phyloP scores from a whole-genome alignment of 2,113 vertebrate genomes.

The Dasyprocta punctata region DNA sequence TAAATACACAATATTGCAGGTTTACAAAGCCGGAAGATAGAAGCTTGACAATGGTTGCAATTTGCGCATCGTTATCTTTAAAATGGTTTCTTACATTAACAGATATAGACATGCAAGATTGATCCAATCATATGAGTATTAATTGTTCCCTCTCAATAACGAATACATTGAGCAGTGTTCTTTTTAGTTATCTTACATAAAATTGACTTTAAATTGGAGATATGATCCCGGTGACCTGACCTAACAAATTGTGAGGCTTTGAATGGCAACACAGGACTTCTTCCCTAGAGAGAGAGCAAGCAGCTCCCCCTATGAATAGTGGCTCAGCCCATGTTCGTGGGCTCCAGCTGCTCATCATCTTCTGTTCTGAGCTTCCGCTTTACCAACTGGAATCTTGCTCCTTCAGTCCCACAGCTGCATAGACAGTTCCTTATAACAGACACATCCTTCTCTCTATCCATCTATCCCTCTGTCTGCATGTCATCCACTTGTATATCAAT shows the following conservation, averaged over 20 bases:
- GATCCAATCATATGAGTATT: too few species aligned
- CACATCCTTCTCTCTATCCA: background rate
- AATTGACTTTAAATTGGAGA: background rate
- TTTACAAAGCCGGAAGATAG: too few species aligned
- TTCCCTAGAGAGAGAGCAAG: background rate
- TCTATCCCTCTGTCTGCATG: background rate
- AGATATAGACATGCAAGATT: too few species aligned
- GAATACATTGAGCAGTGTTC: too few species aligned
- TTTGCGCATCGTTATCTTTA: too few species aligned
- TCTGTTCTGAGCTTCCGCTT: background rate
- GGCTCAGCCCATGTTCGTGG: accelerated
- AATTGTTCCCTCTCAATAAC: too few species aligned
- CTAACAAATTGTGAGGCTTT: background rate
- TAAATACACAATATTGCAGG: too few species aligned
- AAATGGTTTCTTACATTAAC: too few species aligned
- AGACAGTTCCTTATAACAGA: background rate
- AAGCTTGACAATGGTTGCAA: too few species aligned
- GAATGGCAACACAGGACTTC: background rate
- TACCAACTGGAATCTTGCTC: background rate
- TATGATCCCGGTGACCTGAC: background rate
- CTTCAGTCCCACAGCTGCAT: background rate
- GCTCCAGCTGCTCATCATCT: too few species aligned
- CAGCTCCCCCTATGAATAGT: background rate
- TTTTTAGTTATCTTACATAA: too few species aligned
- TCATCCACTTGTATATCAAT: background rate